Conservation (phyloP, 2,888 invertebrate species). For the Zootermopsis nevadensis region DNA sequence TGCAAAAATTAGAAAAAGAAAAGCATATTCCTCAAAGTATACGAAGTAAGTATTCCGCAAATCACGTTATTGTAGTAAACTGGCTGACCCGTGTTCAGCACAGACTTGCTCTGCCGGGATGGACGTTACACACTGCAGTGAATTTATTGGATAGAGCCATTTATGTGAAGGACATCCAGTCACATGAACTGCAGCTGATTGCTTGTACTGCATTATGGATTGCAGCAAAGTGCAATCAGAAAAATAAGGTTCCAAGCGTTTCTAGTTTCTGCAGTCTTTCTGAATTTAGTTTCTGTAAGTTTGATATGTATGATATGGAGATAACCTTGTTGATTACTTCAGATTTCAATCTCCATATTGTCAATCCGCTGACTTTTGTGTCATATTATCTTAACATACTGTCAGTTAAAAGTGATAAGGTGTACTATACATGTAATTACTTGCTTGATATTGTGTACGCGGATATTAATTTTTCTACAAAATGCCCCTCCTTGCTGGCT, state of each 20-base stretch:
- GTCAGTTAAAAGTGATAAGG: not conserved
- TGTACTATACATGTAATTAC: not conserved
- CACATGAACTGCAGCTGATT: not conserved
- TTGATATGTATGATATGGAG: not conserved
- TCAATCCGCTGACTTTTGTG: conserved; percentile 3
- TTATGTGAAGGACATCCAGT: not conserved
- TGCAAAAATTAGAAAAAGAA: not conserved
- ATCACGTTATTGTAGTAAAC: not conserved
- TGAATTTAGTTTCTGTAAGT: not conserved
- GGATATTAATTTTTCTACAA: not conserved
- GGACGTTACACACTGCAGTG: not conserved
- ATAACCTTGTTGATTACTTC: not conserved
- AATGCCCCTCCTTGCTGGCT: not conserved
- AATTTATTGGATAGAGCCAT: not conserved
- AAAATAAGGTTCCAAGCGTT: not conserved
- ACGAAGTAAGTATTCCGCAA: not conserved
- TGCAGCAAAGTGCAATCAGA: not conserved
- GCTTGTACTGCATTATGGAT: conserved; percentile 6
- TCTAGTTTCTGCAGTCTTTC: not conserved
- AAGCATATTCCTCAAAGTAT: not conserved
- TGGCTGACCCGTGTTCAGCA: conserved; percentile 10
- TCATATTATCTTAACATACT: not conserved
- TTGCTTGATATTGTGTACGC: conserved; percentile 2
- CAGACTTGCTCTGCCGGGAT: not conserved
- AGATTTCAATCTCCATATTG: not conserved